Evolutionary conservation across 37 sponge, comb jelly and placozoan genomes (phyloP).

Genomic region (Haliclona indistincta): DNA sequence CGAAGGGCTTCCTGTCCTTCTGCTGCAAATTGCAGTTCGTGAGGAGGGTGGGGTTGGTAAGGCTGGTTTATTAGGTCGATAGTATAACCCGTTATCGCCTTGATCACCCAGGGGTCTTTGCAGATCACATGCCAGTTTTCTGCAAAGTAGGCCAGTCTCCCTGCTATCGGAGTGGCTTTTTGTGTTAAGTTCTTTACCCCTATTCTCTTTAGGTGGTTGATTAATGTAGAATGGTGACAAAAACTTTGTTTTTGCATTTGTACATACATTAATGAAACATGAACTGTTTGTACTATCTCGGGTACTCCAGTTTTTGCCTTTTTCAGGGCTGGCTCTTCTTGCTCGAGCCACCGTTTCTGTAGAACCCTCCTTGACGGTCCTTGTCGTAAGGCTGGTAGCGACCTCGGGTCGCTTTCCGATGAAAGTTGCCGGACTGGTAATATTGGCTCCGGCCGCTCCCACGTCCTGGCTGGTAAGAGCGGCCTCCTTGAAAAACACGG

Average conservation of each 20-base stretch:
- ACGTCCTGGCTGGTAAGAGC: background rate
- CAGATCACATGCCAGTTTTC: constrained; percentile 19
- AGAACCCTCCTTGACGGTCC: too few species aligned
- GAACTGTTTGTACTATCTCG: too few species aligned
- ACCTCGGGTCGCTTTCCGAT: too few species aligned
- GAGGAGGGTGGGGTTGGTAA: background rate
- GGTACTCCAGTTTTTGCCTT: too few species aligned
- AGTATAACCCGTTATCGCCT: constrained; percentile 23
- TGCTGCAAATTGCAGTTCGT: background rate
- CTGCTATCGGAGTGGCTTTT: constrained; percentile 14
- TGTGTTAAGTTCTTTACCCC: constrained; percentile 3
- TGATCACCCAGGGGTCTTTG: constrained; percentile 43
- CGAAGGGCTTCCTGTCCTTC: background rate
- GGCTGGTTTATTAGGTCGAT: constrained; percentile 10
- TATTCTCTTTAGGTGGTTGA: background rate
- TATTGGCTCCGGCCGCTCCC: constrained; percentile 24
- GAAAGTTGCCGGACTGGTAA: too few species aligned
- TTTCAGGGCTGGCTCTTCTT: too few species aligned
- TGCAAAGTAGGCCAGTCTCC: constrained; percentile 6
- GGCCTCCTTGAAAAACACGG: constrained; percentile 33
- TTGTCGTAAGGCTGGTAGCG: background rate
- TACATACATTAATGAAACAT: too few species aligned
- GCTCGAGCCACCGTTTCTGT: too few species aligned
- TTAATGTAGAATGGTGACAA: too few species aligned
- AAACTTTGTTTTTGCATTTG: too few species aligned